Evolutionary conservation across 2,888 invertebrate species (phyloP).

Genomic region (Lithophane ornitopus): DNA sequence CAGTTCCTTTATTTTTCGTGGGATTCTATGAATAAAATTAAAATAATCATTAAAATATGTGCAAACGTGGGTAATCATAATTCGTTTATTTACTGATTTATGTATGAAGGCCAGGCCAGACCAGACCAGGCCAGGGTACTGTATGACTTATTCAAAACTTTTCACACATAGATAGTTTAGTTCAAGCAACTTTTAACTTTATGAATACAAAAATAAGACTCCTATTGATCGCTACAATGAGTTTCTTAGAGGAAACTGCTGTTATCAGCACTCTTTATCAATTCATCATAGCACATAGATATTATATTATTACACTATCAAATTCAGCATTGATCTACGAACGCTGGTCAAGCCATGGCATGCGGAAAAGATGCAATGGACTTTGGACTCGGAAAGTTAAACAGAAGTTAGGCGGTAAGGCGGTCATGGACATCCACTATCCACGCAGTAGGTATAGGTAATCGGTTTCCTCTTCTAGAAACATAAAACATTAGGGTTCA

Average conservation of each 20-base stretch:
- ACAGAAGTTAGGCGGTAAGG: slow-evolving; percentile 21
- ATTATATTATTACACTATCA: not conserved
- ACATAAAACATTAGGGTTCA: not conserved
- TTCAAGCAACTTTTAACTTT: not conserved
- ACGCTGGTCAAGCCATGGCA: not conserved
- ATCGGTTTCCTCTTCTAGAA: slow-evolving; percentile 6
- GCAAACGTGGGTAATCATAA: not conserved
- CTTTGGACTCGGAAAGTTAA: slow-evolving; percentile 23
- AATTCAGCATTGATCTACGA: not conserved
- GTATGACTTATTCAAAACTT: not conserved
- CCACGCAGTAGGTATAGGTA: not conserved
- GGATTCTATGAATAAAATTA: slow-evolving; percentile 11
- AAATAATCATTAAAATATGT: not conserved
- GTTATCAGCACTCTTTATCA: not conserved
- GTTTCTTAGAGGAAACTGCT: not conserved
- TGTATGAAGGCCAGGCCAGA: too few relatives aligned
- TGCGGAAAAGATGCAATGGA: slow-evolving; percentile 51
- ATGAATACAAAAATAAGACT: not conserved
- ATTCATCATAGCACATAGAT: slow-evolving; percentile 4
- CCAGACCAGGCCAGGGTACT: not conserved
- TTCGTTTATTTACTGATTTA: not conserved
- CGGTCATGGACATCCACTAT: slow-evolving; percentile 44
- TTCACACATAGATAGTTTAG: too few relatives aligned
- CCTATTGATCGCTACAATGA: not conserved
- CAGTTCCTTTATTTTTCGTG: not conserved